Conservation (phyloP, 2,797 vertebrate genomes). For the Cichlasoma orientale region DNA sequence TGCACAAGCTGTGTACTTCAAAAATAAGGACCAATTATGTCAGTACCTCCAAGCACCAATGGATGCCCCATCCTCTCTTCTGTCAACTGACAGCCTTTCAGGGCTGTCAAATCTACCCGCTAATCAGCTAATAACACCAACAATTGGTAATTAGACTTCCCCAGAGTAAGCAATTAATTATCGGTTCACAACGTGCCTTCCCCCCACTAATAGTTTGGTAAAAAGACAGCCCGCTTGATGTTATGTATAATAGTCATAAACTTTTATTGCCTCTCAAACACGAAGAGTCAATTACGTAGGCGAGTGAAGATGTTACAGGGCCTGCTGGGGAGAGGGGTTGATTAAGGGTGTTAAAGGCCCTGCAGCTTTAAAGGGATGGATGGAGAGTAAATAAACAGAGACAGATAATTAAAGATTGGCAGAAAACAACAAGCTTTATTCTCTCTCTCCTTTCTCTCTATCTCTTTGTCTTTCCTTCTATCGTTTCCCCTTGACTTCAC, state of each 20-base stretch:
- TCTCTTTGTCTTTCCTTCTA: background rate
- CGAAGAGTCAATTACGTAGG: constrained; percentile 82
- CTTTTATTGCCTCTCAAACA: constrained; percentile 81
- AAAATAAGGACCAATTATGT: constrained; percentile 64
- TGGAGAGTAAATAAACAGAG: constrained; percentile 75
- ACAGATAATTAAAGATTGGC: constrained; percentile 73
- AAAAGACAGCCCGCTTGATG: constrained; percentile 75
- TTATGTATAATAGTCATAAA: constrained; percentile 85
- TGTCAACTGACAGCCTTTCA: constrained; percentile 65
- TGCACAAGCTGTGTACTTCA: constrained; percentile 28
- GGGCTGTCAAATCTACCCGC: constrained; percentile 70
- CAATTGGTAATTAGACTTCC: constrained; percentile 81
- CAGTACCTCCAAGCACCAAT: constrained; percentile 47
- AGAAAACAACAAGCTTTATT: constrained; percentile 52
- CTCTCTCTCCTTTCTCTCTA: constrained; percentile 1
- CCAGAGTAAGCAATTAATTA: constrained; percentile 83
- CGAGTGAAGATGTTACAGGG: constrained; percentile 68
- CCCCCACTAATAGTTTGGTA: constrained; percentile 76
- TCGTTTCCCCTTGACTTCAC: constrained; percentile 3
- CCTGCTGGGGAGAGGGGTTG: constrained; percentile 73
- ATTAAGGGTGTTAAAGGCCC: constrained; percentile 77
- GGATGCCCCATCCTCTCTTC: constrained; percentile 46
- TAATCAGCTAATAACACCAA: constrained; percentile 80
- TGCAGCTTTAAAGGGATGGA: constrained; percentile 69
- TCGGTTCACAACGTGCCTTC: constrained; percentile 68